These are phyloP conservation scores for Cheilosia variabilis DNA, from an alignment of 2,888 invertebrate genomes.

Conservation along the genomic window DNA sequence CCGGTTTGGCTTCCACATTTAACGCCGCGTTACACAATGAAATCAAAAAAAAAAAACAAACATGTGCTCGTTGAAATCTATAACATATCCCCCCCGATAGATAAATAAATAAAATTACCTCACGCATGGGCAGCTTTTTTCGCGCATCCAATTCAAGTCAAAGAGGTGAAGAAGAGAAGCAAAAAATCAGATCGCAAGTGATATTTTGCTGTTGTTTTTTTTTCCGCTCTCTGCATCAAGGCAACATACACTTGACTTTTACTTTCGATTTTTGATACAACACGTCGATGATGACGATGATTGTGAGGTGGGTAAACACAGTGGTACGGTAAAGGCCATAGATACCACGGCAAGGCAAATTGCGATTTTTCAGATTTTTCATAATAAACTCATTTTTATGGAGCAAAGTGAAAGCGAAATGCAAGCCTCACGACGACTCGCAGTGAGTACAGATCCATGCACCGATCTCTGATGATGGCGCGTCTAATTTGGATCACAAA, in stretches of 20 bases:
- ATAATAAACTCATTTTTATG: slow-evolving; percentile 73
- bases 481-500: slow-evolving; percentile 75
- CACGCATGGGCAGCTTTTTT: slow-evolving; percentile 50
- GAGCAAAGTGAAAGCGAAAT: slow-evolving; percentile 76
- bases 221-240: slow-evolving; percentile 20
- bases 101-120: slow-evolving; percentile 64
- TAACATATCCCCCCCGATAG: slow-evolving; percentile 3
- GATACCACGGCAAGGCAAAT: slow-evolving; percentile 33
- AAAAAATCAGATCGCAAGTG: slow-evolving; percentile 55
- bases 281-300: not conserved
- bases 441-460: slow-evolving; percentile 48
- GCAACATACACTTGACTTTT: slow-evolving; percentile 72
- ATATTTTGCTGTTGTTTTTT: no score
- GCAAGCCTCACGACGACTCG: slow-evolving; percentile 8
- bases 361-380: slow-evolving; percentile 76
- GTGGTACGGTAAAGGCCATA: slow-evolving; percentile 68
- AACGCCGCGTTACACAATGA: slow-evolving; percentile 53
- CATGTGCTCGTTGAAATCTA: not conserved
- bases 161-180: slow-evolving; percentile 9
- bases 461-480: not conserved
- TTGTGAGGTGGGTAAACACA: slow-evolving; percentile 41
- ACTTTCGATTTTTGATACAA: slow-evolving; percentile 61
- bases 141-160: slow-evolving; percentile 39
- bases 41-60: slow-evolving; percentile 42
- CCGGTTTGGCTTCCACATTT: slow-evolving; percentile 27